phyloP scores from a whole-genome alignment of 1,140 invertebrate genomes.

The Panagrolaimus sp. region DNA sequence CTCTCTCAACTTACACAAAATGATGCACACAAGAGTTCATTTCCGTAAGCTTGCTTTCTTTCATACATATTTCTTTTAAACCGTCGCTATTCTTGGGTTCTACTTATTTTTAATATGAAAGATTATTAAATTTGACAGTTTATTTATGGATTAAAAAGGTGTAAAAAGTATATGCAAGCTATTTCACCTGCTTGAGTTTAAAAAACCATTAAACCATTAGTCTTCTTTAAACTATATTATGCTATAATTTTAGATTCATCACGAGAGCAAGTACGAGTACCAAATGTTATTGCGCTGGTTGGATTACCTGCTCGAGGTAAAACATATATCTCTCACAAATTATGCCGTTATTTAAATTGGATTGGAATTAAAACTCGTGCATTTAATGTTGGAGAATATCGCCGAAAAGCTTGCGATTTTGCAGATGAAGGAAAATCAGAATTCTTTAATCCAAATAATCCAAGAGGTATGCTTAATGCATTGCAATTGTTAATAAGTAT shows the following conservation, averaged over 20 bases:
- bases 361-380: slow-evolving; percentile 24
- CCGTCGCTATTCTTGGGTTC: neutral
- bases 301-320: slow-evolving; percentile 88
- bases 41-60: slow-evolving; percentile 26
- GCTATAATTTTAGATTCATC: slow-evolving; percentile 42
- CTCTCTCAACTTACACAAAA: neutral
- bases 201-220: neutral
- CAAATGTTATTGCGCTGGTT: slow-evolving; percentile 85
- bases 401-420: slow-evolving; percentile 54
- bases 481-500: too few species aligned
- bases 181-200: neutral
- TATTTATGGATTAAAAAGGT: neutral
- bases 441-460: slow-evolving; percentile 55
- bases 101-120: too few species aligned
- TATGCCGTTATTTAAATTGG: slow-evolving; percentile 45
- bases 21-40: slow-evolving; percentile 43
- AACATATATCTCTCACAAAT: slow-evolving; percentile 86
- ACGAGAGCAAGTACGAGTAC: slow-evolving; percentile 55
- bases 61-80: slow-evolving; percentile 2
- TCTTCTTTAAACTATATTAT: neutral
- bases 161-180: neutral
- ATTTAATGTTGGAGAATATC: slow-evolving; percentile 56
- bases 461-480: too few species aligned
- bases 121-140: neutral
- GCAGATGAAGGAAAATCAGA: slow-evolving; percentile 51